These are phyloP conservation scores for Lacerta agilis DNA, from an alignment of 2,797 vertebrate genomes.

Conservation along the genomic window DNA sequence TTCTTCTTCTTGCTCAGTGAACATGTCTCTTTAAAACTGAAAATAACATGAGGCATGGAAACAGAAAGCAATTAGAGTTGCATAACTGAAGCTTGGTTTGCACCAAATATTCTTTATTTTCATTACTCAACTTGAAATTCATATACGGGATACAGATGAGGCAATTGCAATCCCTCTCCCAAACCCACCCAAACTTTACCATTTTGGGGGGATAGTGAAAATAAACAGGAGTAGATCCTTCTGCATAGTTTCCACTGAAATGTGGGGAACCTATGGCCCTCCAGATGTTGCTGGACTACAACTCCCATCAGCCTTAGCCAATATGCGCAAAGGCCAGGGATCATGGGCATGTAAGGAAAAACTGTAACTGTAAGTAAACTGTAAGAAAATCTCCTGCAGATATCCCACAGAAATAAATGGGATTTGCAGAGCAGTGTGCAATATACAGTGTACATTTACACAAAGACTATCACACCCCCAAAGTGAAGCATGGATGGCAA, in stretches of 20 bases:
- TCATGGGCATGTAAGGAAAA: no score
- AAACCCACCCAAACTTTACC: background rate
- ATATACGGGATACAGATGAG: background rate
- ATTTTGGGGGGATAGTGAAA: background rate
- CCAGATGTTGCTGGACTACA: no score
- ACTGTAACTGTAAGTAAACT: no score
- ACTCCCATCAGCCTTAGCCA: no score
- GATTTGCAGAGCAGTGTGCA: background rate
- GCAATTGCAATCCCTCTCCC: background rate
- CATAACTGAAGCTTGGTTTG: background rate
- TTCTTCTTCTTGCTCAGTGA: constrained; percentile 96
- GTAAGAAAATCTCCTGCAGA: background rate
- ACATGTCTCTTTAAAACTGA: constrained; percentile 95
- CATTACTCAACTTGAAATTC: background rate
- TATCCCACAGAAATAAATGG: background rate
- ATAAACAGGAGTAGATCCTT: background rate
- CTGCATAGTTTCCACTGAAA: background rate
- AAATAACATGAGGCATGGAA: constrained; percentile 18
- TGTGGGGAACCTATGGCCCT: background rate
- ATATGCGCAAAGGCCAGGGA: no score
- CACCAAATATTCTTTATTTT: background rate
- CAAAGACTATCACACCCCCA: background rate
- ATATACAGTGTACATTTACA: background rate
- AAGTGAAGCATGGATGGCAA: no score
- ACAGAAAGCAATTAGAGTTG: background rate